Evolutionary conservation across 2,113 vertebrate species (phyloP).

Genomic region (Hippolais icterina): DNA sequence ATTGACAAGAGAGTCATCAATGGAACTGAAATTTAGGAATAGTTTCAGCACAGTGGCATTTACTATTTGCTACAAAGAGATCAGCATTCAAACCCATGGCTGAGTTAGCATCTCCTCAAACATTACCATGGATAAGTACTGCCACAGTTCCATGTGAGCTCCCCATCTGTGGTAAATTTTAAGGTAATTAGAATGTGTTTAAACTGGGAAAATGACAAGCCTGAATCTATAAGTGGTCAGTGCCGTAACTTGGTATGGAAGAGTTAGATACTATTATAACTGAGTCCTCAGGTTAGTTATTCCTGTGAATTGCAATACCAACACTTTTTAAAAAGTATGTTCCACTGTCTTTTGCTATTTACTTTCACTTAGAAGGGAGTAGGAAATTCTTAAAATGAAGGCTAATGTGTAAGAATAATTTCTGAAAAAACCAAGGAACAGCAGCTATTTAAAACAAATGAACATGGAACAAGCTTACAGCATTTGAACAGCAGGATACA

Average conservation of each 20-base stretch:
- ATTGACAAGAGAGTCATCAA: not conserved
- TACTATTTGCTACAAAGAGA: not conserved
- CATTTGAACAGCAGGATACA: slow-evolving; percentile 44
- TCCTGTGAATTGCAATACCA: not conserved
- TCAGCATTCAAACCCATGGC: not conserved
- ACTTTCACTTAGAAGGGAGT: not conserved
- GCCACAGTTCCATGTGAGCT: rapidly evolving
- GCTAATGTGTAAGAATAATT: not conserved
- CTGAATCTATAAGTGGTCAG: not conserved
- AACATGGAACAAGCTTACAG: slow-evolving; percentile 56
- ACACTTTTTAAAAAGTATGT: not conserved
- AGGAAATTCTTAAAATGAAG: not conserved
- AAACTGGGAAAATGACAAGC: not conserved
- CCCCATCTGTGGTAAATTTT: not conserved
- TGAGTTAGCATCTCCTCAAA: not conserved
- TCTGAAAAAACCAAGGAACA: not conserved
- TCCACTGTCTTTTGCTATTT: not conserved
- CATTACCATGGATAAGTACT: not conserved
- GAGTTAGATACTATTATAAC: not conserved
- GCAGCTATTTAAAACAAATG: slow-evolving; percentile 55
- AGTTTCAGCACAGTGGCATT: not conserved
- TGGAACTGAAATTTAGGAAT: not conserved
- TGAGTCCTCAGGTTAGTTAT: not conserved
- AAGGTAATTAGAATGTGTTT: not conserved
- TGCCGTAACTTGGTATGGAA: not conserved